Evolutionary conservation across 2,888 invertebrate species (phyloP).

Genomic region (Cheilosia urbana): DNA sequence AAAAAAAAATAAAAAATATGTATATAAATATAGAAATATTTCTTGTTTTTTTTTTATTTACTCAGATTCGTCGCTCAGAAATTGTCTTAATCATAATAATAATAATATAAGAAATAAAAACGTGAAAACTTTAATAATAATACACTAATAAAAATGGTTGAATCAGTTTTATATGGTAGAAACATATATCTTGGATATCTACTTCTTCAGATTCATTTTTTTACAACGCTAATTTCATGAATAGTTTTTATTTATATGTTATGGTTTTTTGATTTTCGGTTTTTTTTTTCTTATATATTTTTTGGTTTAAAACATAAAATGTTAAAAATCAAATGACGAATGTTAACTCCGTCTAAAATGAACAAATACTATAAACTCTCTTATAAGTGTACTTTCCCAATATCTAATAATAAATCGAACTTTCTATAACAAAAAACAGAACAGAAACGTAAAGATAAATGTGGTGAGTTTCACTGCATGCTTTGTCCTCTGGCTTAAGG

Average conservation of each 20-base stretch:
- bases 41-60: conserved; percentile 4
- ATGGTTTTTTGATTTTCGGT: conserved; percentile 20
- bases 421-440: conserved; percentile 52
- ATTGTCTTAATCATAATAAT: conserved; percentile 47
- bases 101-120: conserved; percentile 29
- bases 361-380: conserved; percentile 57
- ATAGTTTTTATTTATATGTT: conserved; percentile 21
- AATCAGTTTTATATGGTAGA: conserved; percentile 33
- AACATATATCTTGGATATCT: conserved; percentile 65
- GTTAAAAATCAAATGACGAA: conserved; percentile 19
- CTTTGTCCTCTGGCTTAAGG: conserved; percentile 21
- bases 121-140: conserved; percentile 45
- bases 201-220: conserved; percentile 48
- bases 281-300: not conserved
- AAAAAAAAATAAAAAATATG: conserved; percentile 48
- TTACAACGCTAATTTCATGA: conserved; percentile 52
- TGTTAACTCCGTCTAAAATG: not conserved
- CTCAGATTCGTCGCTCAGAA: conserved; percentile 42
- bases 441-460: conserved; percentile 35
- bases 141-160: conserved; percentile 47
- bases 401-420: conserved; percentile 20
- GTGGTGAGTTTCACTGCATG: conserved; percentile 40
- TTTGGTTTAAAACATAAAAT: conserved; percentile 25
- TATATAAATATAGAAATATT: conserved; percentile 69
- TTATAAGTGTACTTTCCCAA: conserved; percentile 50